Conservation (phyloP, 1,140 invertebrate genomes). For the Monochamus saltuarius region DNA sequence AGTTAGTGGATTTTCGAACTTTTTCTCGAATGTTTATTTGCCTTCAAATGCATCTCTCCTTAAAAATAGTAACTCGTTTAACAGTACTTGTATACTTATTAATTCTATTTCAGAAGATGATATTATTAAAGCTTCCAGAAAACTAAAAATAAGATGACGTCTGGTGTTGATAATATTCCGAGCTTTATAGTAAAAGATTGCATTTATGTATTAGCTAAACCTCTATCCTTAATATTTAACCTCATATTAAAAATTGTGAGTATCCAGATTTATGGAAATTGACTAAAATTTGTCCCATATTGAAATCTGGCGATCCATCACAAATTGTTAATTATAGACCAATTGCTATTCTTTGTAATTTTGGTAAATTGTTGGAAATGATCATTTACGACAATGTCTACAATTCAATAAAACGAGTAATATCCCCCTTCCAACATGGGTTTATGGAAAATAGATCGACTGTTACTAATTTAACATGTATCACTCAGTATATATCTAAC, state of each 20-base stretch:
- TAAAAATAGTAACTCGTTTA: background rate
- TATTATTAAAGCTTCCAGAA: conserved; percentile 9
- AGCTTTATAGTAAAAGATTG: conserved; percentile 12
- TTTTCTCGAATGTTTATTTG: conserved; percentile 11
- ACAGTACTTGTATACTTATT: conserved; percentile 6
- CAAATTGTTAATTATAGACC: conserved; percentile 19
- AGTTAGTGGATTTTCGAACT: conserved; percentile 16
- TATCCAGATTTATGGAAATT: conserved; percentile 19
- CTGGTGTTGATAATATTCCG: conserved; percentile 17
- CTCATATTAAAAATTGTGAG: conserved; percentile 5
- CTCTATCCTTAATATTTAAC: conserved; percentile 18
- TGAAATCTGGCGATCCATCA: conserved; percentile 14
- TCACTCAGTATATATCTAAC: conserved; percentile 5
- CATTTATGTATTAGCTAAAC: conserved; percentile 13
- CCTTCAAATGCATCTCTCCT: background rate
- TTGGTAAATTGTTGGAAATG: conserved; percentile 20
- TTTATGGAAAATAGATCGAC: conserved; percentile 16
- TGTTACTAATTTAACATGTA: conserved; percentile 4
- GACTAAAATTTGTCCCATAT: conserved; percentile 14
- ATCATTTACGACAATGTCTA: conserved; percentile 10
- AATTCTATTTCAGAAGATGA: conserved; percentile 5
- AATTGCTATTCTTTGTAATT: conserved; percentile 18
- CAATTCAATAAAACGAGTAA: conserved; percentile 1
- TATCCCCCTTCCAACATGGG: conserved; percentile 8
- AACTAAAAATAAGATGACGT: conserved; percentile 13